Evolutionary conservation across 1,140 invertebrate species (phyloP), one percentile per base, ranked within the genome.

Genomic region (Drosophila biarmipes): DNA sequence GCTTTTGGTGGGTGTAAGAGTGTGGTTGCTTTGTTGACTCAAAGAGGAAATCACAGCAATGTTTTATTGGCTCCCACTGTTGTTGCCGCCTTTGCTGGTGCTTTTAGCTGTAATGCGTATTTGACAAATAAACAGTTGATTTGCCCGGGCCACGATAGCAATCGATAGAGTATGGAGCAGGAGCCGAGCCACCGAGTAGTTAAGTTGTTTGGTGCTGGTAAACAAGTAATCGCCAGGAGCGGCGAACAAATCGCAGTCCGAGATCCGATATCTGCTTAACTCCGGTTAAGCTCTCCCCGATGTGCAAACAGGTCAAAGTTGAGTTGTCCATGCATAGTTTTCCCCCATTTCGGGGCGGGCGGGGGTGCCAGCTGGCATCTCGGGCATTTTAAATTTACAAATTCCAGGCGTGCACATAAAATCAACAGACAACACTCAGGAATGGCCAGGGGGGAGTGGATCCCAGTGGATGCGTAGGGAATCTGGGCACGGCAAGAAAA

Each of bases 61-160:
- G 66, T 82, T 89, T 89, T 87, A 89, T 87, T 87, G 68, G 80
- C 42, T 74, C 42, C 59, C 45, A 64, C 21, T 46, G 56, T 53
- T 55, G 61, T 67, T 78, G 40, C n/a, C 40, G 40, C 15, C 15
- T 42, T 24, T 15, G 46, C 27, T 62, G 75, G 75, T 82, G 76
- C 76, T 69, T 56, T 74, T 73, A 66, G 72, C 62, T 84, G 84
- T 87, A 87, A 89, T 87, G 79, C 82, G 84, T 90, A 89, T 84
- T 89, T 89, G 80, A 90, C 84, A 89, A 89, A 89, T 89, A 89
- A 89, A 89, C 84, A 89, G 84, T 87, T 89, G 84, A 84, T 89
- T 87, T 86, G 68, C 73, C 73, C 63, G 45, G 51, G 54, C 59
- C 52, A 46, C 68, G 85, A 89, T 89, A 80, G 72, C 84, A 89